phyloP scores from a whole-genome alignment of 2,888 invertebrate species.

The Junonia oenone region DNA sequence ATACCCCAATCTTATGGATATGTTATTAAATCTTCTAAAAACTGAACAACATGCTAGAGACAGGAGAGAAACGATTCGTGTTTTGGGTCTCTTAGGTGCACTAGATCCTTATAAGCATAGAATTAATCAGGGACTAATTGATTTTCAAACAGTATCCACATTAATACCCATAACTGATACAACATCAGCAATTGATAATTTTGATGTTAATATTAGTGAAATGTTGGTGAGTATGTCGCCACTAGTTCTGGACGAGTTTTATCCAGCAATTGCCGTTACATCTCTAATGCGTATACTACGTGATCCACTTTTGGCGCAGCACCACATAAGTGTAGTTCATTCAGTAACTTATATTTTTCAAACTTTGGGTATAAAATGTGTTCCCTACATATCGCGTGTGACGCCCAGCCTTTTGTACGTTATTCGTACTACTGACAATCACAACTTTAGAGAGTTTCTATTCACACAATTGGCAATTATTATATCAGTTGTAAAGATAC shows the following conservation, averaged over 20 bases:
- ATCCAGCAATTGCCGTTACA: constrained; percentile 97
- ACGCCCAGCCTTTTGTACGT: constrained; percentile 93
- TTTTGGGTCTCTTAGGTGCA: constrained; percentile 96
- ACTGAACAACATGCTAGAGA: constrained; percentile 95
- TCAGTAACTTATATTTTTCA: constrained; percentile 98
- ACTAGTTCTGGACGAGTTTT: constrained; percentile 94
- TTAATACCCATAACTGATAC: constrained; percentile 87
- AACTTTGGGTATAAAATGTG: constrained; percentile 95
- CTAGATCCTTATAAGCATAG: constrained; percentile 99
- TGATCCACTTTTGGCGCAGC: constrained; percentile 92
- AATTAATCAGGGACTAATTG: constrained; percentile 95
- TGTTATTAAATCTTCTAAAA: constrained; percentile 94
- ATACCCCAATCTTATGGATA: constrained; percentile 94
- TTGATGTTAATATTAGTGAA: constrained; percentile 87
- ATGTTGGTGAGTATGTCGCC: constrained; percentile 96
- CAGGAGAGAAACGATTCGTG: constrained; percentile 93
- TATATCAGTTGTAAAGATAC: constrained; percentile 96
- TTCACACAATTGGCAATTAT: constrained; percentile 95
- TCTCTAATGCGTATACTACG: constrained; percentile 96
- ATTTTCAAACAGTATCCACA: constrained; percentile 89
- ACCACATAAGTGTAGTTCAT: constrained; percentile 96
- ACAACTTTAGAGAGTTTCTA: constrained; percentile 92
- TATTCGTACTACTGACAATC: constrained; percentile 89
- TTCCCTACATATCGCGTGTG: constrained; percentile 94
- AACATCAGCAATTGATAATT: constrained; percentile 80